Percentiles rank a stretch among this genome's conserved stretches.
phyloP scores from a whole-genome alignment of 2,888 invertebrate species.

The Cheilosia vulpina region DNA sequence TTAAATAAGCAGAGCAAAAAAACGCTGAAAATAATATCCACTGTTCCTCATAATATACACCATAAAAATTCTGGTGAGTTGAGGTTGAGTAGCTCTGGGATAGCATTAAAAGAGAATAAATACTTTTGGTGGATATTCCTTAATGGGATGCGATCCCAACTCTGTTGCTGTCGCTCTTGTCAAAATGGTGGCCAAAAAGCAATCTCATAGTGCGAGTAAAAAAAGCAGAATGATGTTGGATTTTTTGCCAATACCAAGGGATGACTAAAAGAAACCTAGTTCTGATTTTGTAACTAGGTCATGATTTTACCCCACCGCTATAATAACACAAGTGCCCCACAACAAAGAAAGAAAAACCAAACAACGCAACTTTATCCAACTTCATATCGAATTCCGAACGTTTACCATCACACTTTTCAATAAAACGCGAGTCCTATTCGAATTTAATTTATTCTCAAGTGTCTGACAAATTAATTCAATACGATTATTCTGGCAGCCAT shows the following conservation, averaged over 20 bases:
- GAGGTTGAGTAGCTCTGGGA: conserved; percentile 20
- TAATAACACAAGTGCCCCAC: too few relatives aligned
- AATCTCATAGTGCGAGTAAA: too few relatives aligned
- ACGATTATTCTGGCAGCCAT: neutral
- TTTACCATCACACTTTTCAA: neutral
- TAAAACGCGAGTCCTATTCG: neutral
- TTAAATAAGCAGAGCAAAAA: conserved; percentile 8
- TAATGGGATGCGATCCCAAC: conserved; percentile 25
- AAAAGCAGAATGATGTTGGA: too few relatives aligned
- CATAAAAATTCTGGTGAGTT: conserved; percentile 21
- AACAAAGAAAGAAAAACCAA: too few relatives aligned
- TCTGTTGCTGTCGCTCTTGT: conserved; percentile 11
- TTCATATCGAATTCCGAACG: too few relatives aligned
- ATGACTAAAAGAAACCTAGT: too few relatives aligned
- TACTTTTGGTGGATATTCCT: conserved; percentile 4
- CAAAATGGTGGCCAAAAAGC: conserved; percentile 2
- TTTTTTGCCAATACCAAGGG: too few relatives aligned
- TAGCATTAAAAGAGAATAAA: conserved; percentile 41
- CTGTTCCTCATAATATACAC: conserved; percentile 29
- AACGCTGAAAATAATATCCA: conserved; percentile 15
- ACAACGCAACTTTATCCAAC: too few relatives aligned
- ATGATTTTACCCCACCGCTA: too few relatives aligned
- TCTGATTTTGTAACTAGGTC: too few relatives aligned
- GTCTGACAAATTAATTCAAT: conserved; percentile 4
- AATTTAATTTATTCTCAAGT: conserved; percentile 2